Conservation (phyloP, 1,140 invertebrate genomes). For the Geopemphigus sp. region DNA sequence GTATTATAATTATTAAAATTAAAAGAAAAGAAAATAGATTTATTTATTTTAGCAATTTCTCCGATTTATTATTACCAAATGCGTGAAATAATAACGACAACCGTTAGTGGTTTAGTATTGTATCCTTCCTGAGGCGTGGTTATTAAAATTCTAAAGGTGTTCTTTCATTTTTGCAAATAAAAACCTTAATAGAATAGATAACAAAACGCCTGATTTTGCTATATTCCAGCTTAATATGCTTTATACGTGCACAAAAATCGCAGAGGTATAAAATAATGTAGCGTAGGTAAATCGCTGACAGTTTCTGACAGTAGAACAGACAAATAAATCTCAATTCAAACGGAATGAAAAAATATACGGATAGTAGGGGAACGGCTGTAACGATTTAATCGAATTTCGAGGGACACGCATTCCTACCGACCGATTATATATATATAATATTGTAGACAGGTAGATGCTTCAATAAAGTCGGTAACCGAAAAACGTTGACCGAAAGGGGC, state of each 20-base stretch:
- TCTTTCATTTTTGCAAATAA: not conserved
- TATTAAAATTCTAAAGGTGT: too few relatives aligned
- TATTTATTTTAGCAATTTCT: too few relatives aligned
- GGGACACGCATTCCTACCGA: conserved; percentile 43
- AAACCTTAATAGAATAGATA: not conserved
- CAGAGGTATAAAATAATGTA: conserved; percentile 27
- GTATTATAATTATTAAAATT: too few relatives aligned
- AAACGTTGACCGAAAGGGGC: conserved; percentile 3
- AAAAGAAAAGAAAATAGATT: too few relatives aligned
- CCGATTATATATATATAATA: conserved; percentile 14
- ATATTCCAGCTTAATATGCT: not conserved
- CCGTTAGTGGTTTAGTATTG: too few relatives aligned
- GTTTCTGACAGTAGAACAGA: conserved; percentile 23
- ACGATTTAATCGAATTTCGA: conserved; percentile 47
- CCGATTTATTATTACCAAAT: too few relatives aligned
- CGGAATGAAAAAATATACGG: conserved; percentile 13
- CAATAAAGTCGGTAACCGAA: conserved; percentile 10
- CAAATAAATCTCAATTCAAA: conserved; percentile 32
- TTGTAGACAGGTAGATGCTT: not conserved
- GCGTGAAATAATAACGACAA: too few relatives aligned
- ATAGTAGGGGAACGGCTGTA: conserved; percentile 26
- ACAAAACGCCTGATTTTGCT: not conserved
- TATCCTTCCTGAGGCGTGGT: too few relatives aligned
- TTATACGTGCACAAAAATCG: not conserved
- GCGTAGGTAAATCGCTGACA: too few relatives aligned